phyloP scores from a whole-genome alignment of 2,888 invertebrate species.

The Seira musarum region DNA sequence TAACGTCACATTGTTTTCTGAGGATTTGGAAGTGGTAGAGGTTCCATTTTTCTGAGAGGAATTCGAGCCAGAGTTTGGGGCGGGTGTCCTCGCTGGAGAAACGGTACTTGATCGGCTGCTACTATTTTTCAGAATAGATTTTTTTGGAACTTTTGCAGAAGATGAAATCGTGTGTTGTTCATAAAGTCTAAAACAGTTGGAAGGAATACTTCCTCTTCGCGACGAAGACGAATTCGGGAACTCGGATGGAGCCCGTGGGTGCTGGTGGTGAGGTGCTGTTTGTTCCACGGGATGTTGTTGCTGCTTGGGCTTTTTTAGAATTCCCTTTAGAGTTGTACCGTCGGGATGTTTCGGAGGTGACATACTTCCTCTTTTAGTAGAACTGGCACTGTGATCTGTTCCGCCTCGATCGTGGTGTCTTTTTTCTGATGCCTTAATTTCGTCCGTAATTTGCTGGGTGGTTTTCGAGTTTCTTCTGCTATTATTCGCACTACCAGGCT shows the following conservation, averaged over 20 bases:
- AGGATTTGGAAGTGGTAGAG: background rate
- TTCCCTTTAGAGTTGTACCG: conserved; percentile 56
- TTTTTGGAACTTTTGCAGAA: conserved; percentile 59
- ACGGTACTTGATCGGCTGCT: conserved; percentile 1
- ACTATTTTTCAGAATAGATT: conserved; percentile 57
- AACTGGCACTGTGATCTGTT: background rate
- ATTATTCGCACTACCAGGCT: conserved; percentile 42
- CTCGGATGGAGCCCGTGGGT: background rate
- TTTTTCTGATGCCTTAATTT: conserved; percentile 36
- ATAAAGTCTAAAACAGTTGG: conserved; percentile 52
- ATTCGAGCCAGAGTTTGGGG: too few species aligned
- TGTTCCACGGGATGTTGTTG: background rate
- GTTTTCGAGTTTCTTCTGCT: conserved; percentile 53
- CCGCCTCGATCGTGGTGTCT: conserved; percentile 3
- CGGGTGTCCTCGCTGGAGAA: too few species aligned
- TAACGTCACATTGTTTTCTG: conserved; percentile 32
- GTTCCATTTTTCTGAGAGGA: background rate
- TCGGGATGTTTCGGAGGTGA: conserved; percentile 55
- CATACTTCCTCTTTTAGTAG: conserved; percentile 37
- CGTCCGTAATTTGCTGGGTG: conserved; percentile 52
- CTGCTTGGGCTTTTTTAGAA: conserved; percentile 59
- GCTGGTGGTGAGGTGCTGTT: background rate
- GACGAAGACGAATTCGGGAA: conserved; percentile 38
- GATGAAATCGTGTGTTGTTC: conserved; percentile 62
- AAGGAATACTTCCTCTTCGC: conserved; percentile 61